Conservation (phyloP, 2,797 vertebrate species). For the Megalops cyprinoides region DNA sequence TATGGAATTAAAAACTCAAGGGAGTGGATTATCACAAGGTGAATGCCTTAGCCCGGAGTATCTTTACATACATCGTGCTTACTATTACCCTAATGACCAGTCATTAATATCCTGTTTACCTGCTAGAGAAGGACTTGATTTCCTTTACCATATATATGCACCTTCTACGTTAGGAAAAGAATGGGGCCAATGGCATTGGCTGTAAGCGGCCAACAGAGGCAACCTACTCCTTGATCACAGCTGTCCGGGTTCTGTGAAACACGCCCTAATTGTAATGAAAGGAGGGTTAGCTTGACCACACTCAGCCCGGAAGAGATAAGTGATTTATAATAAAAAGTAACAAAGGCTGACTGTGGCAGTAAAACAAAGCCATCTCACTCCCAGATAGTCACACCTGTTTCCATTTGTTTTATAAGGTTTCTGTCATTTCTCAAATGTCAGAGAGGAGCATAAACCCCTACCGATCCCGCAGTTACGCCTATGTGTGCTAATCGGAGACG, state of each 20-base stretch:
- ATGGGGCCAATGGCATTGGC: conserved; percentile 38
- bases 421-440: conserved; percentile 59
- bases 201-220: neutral
- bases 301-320: conserved; percentile 31
- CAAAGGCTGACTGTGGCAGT: conserved; percentile 7
- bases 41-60: neutral
- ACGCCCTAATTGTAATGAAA: conserved; percentile 39
- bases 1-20: neutral
- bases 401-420: conserved; percentile 47
- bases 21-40: conserved; percentile 2
- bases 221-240: neutral
- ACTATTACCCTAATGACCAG: conserved; percentile 2
- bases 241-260: conserved; percentile 9
- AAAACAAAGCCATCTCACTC: conserved; percentile 50
- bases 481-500: conserved; percentile 32
- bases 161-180: conserved; percentile 43
- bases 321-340: conserved; percentile 45
- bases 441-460: conserved; percentile 39
- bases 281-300: conserved; percentile 46
- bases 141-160: too few relatives aligned
- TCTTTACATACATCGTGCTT: neutral
- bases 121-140: neutral
- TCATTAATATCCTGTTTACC: neutral
- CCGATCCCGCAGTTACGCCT: conserved; percentile 39
- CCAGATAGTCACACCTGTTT: conserved; percentile 37